Evolutionary conservation across 2,888 invertebrate species (phyloP), one percentile per base, ranked within the genome.

Genomic region (Eumerus sabulonum): DNA sequence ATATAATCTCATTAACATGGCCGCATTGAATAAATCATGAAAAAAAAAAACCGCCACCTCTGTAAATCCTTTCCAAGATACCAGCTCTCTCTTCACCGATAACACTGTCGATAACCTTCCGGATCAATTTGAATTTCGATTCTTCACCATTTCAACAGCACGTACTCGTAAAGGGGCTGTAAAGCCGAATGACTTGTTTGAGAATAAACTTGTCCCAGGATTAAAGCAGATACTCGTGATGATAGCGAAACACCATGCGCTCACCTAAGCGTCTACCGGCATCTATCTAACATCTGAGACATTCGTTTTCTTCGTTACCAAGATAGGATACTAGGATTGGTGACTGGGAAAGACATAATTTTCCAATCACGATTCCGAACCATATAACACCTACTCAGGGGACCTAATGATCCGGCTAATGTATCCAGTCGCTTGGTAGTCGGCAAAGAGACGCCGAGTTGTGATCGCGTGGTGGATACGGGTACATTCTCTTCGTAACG

Each of bases 331-430:
- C 12, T 45, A 44, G 56, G 56, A 40, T 56, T 40, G 66, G 18
- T 18, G 54, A 45, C 13, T 35, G 50, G 16, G 57, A 54, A 67
- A 66, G 63, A 77, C 77, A 79, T 79, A 79, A 74, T 74, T 70
- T 74, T 18, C 54, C 51, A 68, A 79, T 79, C 79, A 79, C 79
- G 79, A 79, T 64, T 79, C 68, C 79, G 68, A 74, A 74, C 79
- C 79, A 79, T 74, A 79, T 79, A 79, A 79, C 79, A 79, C 79
- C 79, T 79, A 79, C 79, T 68, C 68, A 53, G 60, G 27, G n/a
- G 42, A 59, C 74, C 74, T 79, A 79, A 79, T 79, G 74, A 74
- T 70, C 74, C 54, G 68, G 54, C 68, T 74, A 73, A 77, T 73
- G 77, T 67, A 70, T 74, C 74, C 68, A 70, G 79, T 27, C 64